A percentile compares a stretch with the other conserved stretches of the same genome.
phyloP scores from a whole-genome alignment of 2,113 vertebrate genomes.

The Acanthisitta chloris region DNA sequence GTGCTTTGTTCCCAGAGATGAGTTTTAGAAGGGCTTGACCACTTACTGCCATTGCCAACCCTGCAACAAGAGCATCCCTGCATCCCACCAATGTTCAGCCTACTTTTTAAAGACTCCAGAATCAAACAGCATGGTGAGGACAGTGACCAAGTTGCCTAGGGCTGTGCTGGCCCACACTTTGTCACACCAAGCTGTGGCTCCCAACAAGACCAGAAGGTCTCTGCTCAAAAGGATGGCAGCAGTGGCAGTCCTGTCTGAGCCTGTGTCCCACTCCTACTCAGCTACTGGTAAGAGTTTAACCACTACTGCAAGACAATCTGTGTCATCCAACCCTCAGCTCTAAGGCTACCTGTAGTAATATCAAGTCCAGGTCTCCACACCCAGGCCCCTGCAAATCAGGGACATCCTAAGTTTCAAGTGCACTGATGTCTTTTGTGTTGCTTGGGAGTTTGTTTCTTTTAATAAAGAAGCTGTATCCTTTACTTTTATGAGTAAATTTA shows the following conservation, averaged over 20 bases:
- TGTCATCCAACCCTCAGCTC: too few relatives aligned
- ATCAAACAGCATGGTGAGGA: background rate
- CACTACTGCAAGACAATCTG: too few relatives aligned
- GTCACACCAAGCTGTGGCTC: background rate
- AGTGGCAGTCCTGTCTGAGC: accelerated
- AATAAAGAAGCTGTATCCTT: background rate
- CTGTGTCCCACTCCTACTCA: background rate
- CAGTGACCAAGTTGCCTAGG: background rate
- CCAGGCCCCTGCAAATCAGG: background rate
- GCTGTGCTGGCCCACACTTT: background rate
- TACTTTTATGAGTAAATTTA: background rate
- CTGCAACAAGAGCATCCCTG: background rate
- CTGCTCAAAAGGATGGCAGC: background rate
- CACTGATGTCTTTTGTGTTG: background rate
- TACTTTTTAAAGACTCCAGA: background rate
- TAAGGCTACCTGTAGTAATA: too few relatives aligned
- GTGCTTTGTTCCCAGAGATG: background rate
- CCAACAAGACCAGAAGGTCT: background rate
- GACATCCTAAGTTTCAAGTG: background rate
- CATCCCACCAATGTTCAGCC: background rate
- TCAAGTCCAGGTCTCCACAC: too few relatives aligned
- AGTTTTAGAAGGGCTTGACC: background rate
- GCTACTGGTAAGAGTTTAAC: background rate
- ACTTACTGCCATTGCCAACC: background rate
- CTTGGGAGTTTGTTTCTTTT: background rate